Conservation (phyloP, 53 echinoderm and acorn worm genomes). For the Pentamera pediparva region DNA sequence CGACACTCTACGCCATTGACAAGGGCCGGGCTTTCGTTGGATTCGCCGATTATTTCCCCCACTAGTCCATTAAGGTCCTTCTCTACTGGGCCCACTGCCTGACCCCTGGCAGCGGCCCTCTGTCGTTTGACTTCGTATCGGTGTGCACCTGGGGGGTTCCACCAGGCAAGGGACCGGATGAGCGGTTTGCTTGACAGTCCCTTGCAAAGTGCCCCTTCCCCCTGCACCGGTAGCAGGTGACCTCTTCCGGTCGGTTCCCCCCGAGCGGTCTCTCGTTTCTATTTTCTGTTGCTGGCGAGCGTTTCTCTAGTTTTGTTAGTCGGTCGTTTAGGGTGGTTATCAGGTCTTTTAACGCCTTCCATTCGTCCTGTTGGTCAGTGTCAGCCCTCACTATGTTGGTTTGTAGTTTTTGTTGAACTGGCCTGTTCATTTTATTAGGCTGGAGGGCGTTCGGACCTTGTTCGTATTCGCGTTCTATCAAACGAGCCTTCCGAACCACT, state of each 20-base stretch:
- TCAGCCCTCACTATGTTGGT: no score
- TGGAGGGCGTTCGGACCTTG: no score
- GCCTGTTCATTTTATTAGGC: no score
- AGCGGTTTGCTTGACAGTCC: background rate
- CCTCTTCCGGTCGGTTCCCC: background rate
- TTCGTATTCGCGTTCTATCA: background rate
- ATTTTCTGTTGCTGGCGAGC: no score
- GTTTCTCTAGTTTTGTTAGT: no score
- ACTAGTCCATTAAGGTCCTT: background rate
- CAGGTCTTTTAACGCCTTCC: no score
- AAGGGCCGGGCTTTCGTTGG: background rate
- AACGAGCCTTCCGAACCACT: background rate
- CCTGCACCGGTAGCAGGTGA: slow-evolving; percentile 4
- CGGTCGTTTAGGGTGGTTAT: no score
- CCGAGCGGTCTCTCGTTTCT: background rate
- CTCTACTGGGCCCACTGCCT: background rate
- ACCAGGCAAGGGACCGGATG: background rate
- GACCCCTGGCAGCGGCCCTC: background rate
- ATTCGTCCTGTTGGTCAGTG: no score
- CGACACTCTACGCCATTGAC: background rate
- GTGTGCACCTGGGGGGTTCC: background rate
- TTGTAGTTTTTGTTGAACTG: background rate
- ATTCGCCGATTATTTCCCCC: background rate
- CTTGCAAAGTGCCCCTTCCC: slow-evolving; percentile 5
- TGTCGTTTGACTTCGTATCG: background rate